Percentiles rank a stretch among this genome's conserved stretches.
Conservation (phyloP, 2,888 invertebrate genomes). For the Drosophila helvetica region DNA sequence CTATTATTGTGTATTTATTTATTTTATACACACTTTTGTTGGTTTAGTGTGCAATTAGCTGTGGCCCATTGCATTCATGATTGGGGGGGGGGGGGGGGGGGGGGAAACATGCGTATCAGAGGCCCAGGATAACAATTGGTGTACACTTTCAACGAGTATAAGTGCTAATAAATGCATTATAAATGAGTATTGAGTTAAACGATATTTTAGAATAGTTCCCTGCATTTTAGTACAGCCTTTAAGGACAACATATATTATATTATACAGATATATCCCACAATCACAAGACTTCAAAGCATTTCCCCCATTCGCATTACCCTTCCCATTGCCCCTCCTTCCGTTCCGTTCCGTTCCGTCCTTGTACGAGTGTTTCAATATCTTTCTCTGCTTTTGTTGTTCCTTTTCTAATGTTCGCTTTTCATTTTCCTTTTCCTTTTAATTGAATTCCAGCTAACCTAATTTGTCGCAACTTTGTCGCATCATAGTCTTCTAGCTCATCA, state of each 20-base stretch:
- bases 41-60: slow-evolving; percentile 24
- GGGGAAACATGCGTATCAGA: too few relatives aligned
- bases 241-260: too few relatives aligned
- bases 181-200: too few relatives aligned
- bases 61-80: slow-evolving; percentile 16
- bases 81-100: background rate
- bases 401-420: background rate
- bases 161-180: too few relatives aligned
- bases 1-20: background rate
- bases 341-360: background rate
- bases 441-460: slow-evolving; percentile 58
- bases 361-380: background rate
- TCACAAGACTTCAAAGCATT: too few relatives aligned
- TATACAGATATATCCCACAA: too few relatives aligned
- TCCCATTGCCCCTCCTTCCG: too few relatives aligned
- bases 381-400: background rate
- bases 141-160: too few relatives aligned
- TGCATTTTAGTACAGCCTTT: too few relatives aligned
- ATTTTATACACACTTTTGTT: slow-evolving; percentile 8
- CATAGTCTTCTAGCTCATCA: slow-evolving; percentile 69
- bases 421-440: slow-evolving; percentile 40
- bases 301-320: too few relatives aligned
- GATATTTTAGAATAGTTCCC: too few relatives aligned
- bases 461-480: slow-evolving; percentile 31
- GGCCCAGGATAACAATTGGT: too few relatives aligned